phyloP scores from a whole-genome alignment of 1,140 invertebrate species.

The Diachasma alloeum region DNA sequence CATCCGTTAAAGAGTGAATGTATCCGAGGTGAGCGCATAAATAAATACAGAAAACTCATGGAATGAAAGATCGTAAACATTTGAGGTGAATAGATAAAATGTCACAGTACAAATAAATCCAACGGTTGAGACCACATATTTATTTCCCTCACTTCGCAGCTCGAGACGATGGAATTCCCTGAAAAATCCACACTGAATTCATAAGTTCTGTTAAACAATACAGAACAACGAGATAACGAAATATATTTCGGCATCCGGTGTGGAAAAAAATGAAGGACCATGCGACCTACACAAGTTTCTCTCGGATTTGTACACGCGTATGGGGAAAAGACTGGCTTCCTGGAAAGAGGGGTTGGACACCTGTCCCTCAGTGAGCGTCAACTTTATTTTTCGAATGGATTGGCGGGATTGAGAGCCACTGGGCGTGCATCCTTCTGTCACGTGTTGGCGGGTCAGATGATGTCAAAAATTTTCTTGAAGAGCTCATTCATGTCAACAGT shows the following conservation, averaged over 20 bases:
- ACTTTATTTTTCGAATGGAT: conserved; percentile 1
- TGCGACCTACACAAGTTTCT: neutral
- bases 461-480: neutral
- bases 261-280: neutral
- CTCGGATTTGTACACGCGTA: conserved; percentile 31
- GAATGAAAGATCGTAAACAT: neutral
- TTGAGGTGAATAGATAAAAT: neutral
- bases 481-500: no score
- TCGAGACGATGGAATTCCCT: no score
- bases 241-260: conserved; percentile 23
- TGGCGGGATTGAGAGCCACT: conserved; percentile 41
- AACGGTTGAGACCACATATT: neutral
- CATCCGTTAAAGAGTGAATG: neutral
- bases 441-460: conserved; percentile 39
- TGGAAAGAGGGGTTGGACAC: conserved; percentile 62
- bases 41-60: neutral
- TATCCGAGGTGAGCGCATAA: neutral
- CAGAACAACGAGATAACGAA: neutral
- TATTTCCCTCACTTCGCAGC: neutral
- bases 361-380: conserved; percentile 59
- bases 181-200: neutral
- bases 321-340: conserved; percentile 54
- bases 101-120: no score
- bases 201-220: neutral
- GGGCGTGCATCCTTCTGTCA: conserved; percentile 36